Conservation (phyloP, 2,888 invertebrate species). For the Drosophila limbata region DNA sequence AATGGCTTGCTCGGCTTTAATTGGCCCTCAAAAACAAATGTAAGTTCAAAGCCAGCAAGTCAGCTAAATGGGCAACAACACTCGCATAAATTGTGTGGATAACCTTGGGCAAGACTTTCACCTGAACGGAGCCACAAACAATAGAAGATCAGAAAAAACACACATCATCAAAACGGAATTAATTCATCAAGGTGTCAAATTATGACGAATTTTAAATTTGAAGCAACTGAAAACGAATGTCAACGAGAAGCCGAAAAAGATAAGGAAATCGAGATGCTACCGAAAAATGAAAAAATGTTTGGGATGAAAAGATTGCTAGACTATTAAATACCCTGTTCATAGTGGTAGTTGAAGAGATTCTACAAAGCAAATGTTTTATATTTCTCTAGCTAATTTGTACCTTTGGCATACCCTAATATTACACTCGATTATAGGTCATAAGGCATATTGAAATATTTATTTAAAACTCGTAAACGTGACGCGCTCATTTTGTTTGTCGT, state of each 20-base stretch:
- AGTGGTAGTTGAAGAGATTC: not conserved
- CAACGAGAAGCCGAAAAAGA: constrained; percentile 15
- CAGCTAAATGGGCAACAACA: constrained; percentile 43
- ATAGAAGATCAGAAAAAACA: constrained; percentile 7
- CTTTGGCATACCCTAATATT: not conserved
- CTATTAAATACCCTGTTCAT: constrained; percentile 13
- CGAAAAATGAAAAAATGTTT: too few relatives aligned
- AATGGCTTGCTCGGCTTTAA: constrained; percentile 40
- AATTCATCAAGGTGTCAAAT: constrained; percentile 65
- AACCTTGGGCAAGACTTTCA: constrained; percentile 70
- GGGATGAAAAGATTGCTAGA: too few relatives aligned
- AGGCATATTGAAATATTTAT: constrained; percentile 9
- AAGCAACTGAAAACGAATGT: constrained; percentile 24
- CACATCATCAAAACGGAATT: constrained; percentile 52
- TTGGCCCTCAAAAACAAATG: constrained; percentile 33
- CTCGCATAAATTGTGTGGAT: constrained; percentile 39
- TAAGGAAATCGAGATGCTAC: constrained; percentile 34
- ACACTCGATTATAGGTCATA: not conserved
- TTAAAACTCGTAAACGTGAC: constrained; percentile 37
- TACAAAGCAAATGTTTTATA: not conserved
- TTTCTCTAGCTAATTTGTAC: not conserved
- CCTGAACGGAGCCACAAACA: constrained; percentile 31
- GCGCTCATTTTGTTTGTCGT: constrained; percentile 31
- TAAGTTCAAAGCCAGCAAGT: constrained; percentile 58
- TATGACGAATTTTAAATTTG: constrained; percentile 48